phyloP scores from a whole-genome alignment of 2,888 invertebrate species.

The Trissolcus japonicus region DNA sequence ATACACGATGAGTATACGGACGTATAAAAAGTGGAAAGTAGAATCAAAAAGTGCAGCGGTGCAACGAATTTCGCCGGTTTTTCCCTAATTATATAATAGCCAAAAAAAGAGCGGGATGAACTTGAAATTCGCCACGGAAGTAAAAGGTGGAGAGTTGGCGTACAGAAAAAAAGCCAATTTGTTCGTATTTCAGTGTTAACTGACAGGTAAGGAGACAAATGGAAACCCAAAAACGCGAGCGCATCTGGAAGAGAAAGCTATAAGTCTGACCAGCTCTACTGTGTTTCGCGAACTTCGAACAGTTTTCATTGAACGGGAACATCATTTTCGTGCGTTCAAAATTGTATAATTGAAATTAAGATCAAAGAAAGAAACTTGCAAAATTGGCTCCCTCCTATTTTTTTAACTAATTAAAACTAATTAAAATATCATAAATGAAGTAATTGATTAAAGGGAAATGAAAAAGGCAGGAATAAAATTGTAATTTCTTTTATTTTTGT shows the following conservation, averaged over 20 bases:
- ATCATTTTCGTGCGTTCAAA: constrained; percentile 57
- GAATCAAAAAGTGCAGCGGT: background rate
- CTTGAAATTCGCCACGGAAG: constrained; percentile 14
- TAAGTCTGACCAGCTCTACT: constrained; percentile 38
- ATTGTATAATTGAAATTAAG: no score
- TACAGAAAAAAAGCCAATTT: constrained; percentile 6
- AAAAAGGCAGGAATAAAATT: background rate
- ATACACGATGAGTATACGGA: no score
- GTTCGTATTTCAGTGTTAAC: constrained; percentile 12
- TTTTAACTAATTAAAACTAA: background rate
- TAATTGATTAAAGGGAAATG: background rate
- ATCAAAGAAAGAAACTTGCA: background rate
- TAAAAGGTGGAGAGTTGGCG: constrained; percentile 1
- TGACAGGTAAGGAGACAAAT: constrained; percentile 59
- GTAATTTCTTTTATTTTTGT: constrained; percentile 4
- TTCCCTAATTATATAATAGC: constrained; percentile 10
- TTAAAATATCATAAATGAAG: background rate
- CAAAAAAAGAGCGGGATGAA: background rate
- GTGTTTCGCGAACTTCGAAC: constrained; percentile 56
- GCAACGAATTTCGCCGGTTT: constrained; percentile 1
- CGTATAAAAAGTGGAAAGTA: background rate
- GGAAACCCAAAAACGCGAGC: constrained; percentile 65
- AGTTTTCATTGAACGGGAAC: constrained; percentile 65
- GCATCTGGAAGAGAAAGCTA: constrained; percentile 69
- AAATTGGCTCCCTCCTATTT: background rate